Base-by-base conservation (phyloP, 2,797 vertebrate genomes). In the Oryzias dopingdopingensis region DNA sequence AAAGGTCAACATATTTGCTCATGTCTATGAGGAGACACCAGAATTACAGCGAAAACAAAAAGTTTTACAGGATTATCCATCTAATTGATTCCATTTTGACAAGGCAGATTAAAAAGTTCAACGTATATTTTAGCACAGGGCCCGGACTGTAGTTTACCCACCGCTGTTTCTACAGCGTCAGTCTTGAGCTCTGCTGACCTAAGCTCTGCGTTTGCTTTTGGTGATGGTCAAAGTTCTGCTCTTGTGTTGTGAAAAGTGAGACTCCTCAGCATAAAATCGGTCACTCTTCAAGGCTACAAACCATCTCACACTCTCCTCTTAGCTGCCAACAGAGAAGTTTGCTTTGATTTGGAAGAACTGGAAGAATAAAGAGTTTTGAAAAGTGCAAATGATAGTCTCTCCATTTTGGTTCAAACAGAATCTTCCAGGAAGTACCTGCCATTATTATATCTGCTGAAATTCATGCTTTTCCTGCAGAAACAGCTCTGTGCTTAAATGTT, bases 381-480 rank as follows among this genome's bases (percentile, higher is more conserved):
- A 18, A 4, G 14, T 53, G 24, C 14, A 65, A 48, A 17, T 41
- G 16, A 62, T 58, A 46, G 47, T 18, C n/a, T 40, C 40, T 49
- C 57, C 53, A 10, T 67, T 44, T 70, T 49, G 82, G 84, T 76
- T 84, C 81, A 83, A 72, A 80, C 52, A 70, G 52, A 80, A 52
- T 14, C 14, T 24, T 51, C 61, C 56, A 62, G 16, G 42, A 65
- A 44, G 47, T 50, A 42, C 29, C 46, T 23, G 42, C 37, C 0
- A 17, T 61, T 47, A 47, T 54, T 12, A 47, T 62, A 29, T 52
- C 65, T 58, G 56, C 64, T 49, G 66, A 7, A 58, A 65, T 54
- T 67, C 55, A 12, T 26, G 26, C 50, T 49, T 80, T 89, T 86
- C 69, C 86, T 78, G 84, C 67, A 75, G 86, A 77, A 89, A 89